Evolutionary conservation across 2,113 vertebrate genomes (phyloP), one percentile per base, ranked within the genome.

Genomic region (Macquaria australasica): DNA sequence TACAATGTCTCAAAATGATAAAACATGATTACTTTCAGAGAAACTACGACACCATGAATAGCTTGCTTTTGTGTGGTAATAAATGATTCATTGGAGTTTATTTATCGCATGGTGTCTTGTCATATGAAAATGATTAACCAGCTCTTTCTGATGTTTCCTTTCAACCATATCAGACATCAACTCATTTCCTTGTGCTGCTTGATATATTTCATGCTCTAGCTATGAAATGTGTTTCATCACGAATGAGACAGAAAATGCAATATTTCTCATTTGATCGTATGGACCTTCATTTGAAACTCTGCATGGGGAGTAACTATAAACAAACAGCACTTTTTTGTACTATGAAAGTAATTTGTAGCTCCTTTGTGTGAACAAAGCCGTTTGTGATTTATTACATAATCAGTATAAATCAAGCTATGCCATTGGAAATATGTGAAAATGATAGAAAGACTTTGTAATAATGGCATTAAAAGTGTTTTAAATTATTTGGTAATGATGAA

Each of bases 51-150:
- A 62, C 68, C 62, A 79, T 76, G 74, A 85, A 86, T 66, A 82
- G 82, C 82, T 86, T 66, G 77, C 74, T 79, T 88, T 88, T 89
- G 82, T 87, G 71, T 68, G 66, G 77, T 87, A 89, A 92, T 89
- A 89, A 91, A 95, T 86, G 84, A 89, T 91, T 88, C 85, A 88
- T 81, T 74, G 79, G 51, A 59, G 82, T 90, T 92, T 94, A 91
- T 92, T 92, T 90, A 89, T 89, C 34, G 21, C 37, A 11, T 71
- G 68, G 67, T 82, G 85, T 91, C 90, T 81, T 90, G 88, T 91
- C 89, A 85, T 89, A 87, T 91, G 81, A 91, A 93, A 87, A 85
- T 90, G 89, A 93, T 93, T 91, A 93, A 89, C 84, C 70, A 84
- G 83, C 82, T 89, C 70, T 77, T 85, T 88, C 72, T 86, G 78